phyloP scores from a whole-genome alignment of 2,797 vertebrate species.

The Synaphobranchus kaupii region DNA sequence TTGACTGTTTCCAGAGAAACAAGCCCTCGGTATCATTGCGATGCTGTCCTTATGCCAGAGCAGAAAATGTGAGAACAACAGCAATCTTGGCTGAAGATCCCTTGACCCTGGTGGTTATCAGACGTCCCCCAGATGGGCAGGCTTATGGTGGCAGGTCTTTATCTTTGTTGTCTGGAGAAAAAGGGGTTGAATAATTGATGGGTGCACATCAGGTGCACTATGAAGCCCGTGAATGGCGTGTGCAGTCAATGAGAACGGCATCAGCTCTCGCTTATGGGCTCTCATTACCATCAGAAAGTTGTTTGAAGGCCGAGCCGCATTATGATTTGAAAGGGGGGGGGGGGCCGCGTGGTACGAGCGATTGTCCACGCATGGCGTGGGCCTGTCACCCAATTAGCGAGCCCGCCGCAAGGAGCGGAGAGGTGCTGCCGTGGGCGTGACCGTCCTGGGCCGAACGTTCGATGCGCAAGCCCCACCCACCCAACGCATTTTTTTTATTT shows the following conservation, averaged over 20 bases:
- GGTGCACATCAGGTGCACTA: constrained; percentile 53
- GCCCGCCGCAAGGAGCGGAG: background rate
- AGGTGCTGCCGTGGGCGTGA: background rate
- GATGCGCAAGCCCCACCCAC: background rate
- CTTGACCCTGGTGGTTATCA: background rate
- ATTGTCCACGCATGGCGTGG: background rate
- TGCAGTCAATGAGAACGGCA: constrained; percentile 23
- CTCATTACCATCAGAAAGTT: constrained; percentile 37
- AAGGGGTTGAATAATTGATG: constrained; percentile 65
- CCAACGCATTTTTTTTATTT: background rate
- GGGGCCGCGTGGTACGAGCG: background rate
- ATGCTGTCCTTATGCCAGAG: background rate
- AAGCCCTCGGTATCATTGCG: background rate
- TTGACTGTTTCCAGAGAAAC: background rate
- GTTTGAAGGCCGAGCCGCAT: background rate
- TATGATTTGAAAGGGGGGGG: background rate
- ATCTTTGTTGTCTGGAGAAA: constrained; percentile 54
- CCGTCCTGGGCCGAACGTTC: background rate
- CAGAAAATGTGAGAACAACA: background rate
- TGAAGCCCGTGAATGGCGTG: constrained; percentile 25
- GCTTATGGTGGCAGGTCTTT: constrained; percentile 31
- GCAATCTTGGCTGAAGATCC: background rate
- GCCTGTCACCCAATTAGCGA: background rate
- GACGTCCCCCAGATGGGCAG: background rate
- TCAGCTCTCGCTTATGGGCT: constrained; percentile 31